Base-by-base conservation (phyloP, 2,888 invertebrate genomes). In the Isoperla grammatica region DNA sequence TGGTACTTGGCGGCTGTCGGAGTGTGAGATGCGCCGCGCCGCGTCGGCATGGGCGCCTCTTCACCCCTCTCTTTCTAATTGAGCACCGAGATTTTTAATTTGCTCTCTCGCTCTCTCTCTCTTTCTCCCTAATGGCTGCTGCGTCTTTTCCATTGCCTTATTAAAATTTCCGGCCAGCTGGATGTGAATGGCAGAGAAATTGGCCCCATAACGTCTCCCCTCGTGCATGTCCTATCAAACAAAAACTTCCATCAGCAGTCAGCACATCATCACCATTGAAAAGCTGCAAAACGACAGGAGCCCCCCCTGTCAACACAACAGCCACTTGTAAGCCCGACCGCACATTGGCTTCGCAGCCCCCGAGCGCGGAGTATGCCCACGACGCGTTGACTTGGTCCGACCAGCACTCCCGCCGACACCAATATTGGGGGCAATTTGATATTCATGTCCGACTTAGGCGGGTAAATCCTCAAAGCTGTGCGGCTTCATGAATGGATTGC, bases 131-230 rank as follows among this genome's bases (percentile, higher is more conserved):
- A 39, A 53, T 39, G 39, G 45, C 6, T 37, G 19, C 53, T 17
- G 37, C 40, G 37, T 39, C 53, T 53, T 39, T 39, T 53, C 53
- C 17, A 71, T 71, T 70, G 72, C 73, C 75, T 76, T 76, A 77
- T 76, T 77, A 76, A 76, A 76, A 77, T 76, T 76, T 76, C 74
- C 75, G 71, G 75, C 73, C 75, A 74, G 74, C 73, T 74, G 75
- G 73, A 72, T 72, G 71, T 74, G 74, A 76, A 74, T 74, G 73
- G 70, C 69, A 72, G 72, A 74, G 74, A 75, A 76, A 76, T 76
- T 75, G 75, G 72, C 69, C 71, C 65, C 61, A 66, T 63, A 64
- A 61, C 61, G 63, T 64, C 64, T 45, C 45, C 50, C 29, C 60
- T 53, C 20, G 20, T 53, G 39, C 39, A 35, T 2, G 19, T 17